A percentile compares a stretch with the other conserved stretches of the same genome.
Conservation (phyloP, 37 sponge, comb jelly and placozoan species). For the Spongilla lacustris region DNA sequence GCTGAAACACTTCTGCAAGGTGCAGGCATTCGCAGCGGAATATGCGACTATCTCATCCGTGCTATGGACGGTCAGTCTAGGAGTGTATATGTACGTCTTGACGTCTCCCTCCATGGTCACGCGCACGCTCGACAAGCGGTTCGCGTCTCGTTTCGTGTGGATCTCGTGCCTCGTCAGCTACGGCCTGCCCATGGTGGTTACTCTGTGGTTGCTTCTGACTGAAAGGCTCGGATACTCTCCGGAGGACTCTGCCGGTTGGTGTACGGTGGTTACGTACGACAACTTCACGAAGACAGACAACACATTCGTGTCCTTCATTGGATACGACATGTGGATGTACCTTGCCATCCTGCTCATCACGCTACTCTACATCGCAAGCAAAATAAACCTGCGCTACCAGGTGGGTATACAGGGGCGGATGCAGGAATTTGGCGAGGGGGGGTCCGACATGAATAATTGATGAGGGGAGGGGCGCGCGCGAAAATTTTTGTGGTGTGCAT, state of each 20-base stretch:
- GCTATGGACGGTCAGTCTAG: conserved; percentile 55
- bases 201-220: conserved; percentile 34
- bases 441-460: no score
- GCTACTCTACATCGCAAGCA: conserved; percentile 47
- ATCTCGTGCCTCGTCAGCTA: conserved; percentile 41
- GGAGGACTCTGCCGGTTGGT: conserved; percentile 76
- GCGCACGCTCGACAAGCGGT: not conserved
- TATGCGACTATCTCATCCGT: conserved; percentile 50
- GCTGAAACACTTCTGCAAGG: conserved; percentile 16
- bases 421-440: no score
- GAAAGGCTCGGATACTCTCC: conserved; percentile 47
- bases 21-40: conserved; percentile 45
- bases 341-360: conserved; percentile 46
- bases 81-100: conserved; percentile 54
- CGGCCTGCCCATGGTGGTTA: conserved; percentile 16
- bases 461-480: no score
- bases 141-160: not conserved
- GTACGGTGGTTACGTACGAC: conserved; percentile 15
- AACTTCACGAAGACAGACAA: not conserved
- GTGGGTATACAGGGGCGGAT: no score
- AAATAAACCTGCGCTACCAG: not conserved
- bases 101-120: not conserved
- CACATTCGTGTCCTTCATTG: conserved; percentile 27
- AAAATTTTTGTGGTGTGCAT: no score
- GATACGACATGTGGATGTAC: conserved; percentile 72